Conservation (phyloP, 2,797 vertebrate species). For the Chaetophractus vellerosus region DNA sequence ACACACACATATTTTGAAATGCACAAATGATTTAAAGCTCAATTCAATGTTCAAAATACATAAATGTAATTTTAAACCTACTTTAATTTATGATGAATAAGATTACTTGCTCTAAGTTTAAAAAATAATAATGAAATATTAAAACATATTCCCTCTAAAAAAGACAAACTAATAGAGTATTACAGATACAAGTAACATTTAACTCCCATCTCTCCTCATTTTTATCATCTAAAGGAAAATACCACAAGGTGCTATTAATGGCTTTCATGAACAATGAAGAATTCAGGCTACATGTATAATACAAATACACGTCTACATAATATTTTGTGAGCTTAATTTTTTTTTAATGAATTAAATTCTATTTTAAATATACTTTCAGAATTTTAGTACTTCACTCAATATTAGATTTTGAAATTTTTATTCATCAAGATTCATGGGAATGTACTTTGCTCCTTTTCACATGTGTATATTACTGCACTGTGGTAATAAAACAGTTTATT, state of each 20-base stretch:
- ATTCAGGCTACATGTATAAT: neutral
- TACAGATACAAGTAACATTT: neutral
- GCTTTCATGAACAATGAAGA: neutral
- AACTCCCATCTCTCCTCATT: neutral
- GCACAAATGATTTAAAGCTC: neutral
- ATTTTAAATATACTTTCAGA: neutral
- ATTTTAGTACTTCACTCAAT: neutral
- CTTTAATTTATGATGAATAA: neutral
- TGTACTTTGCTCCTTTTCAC: neutral
- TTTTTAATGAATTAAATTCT: neutral
- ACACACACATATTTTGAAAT: neutral
- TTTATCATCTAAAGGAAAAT: neutral
- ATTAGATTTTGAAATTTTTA: neutral
- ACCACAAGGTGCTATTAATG: neutral
- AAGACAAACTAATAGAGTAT: neutral
- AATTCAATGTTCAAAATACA: neutral
- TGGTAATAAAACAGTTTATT: neutral
- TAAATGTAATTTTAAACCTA: neutral
- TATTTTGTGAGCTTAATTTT: neutral
- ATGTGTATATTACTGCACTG: no score
- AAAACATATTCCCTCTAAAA: neutral
- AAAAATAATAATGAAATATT: neutral
- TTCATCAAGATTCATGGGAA: neutral
- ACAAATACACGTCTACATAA: neutral
- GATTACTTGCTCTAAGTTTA: neutral